Evolutionary conservation across 2,113 vertebrate genomes (phyloP).

Genomic region (Ceyx melanurus): DNA sequence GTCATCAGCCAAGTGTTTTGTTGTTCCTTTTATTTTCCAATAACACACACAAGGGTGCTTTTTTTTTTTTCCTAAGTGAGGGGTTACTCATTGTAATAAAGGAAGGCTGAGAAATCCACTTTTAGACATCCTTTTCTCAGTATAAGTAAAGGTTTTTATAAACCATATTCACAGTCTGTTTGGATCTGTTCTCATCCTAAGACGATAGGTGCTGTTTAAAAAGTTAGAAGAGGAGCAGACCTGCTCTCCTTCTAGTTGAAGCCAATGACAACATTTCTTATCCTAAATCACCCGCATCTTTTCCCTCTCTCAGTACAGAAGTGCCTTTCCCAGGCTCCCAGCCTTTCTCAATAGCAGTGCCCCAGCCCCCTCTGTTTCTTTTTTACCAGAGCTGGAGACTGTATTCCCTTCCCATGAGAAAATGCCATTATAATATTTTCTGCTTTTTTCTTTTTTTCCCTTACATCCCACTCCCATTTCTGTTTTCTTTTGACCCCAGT

Average conservation of each 20-base stretch:
- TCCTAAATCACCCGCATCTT: conserved; percentile 64
- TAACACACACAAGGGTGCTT: not conserved
- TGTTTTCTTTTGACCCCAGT: conserved; percentile 34
- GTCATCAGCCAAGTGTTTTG: not conserved
- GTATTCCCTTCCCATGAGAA: conserved; percentile 66
- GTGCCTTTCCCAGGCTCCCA: conserved; percentile 58
- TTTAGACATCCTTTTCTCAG: not conserved
- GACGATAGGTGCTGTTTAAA: conserved; percentile 21
- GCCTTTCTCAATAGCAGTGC: conserved; percentile 26
- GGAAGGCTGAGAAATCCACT: not conserved
- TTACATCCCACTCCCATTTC: conserved; percentile 9
- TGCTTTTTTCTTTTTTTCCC: not conserved
- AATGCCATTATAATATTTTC: conserved; percentile 46
- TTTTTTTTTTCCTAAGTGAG: not conserved
- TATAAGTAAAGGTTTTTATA: not conserved
- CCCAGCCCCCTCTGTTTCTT: conserved; percentile 58
- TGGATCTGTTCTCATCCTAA: not conserved
- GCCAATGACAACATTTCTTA: conserved; percentile 63
- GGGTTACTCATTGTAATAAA: not conserved
- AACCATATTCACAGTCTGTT: not conserved
- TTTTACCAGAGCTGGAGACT: conserved; percentile 39
- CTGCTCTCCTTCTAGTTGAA: conserved; percentile 35
- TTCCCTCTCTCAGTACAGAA: conserved; percentile 52
- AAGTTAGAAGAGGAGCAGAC: conserved; percentile 21
- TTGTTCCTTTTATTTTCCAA: not conserved